Percentiles rank a stretch among this genome's conserved stretches.
Evolutionary conservation across 2,888 invertebrate species (phyloP).

Genomic region (Marronus borbonicus): DNA sequence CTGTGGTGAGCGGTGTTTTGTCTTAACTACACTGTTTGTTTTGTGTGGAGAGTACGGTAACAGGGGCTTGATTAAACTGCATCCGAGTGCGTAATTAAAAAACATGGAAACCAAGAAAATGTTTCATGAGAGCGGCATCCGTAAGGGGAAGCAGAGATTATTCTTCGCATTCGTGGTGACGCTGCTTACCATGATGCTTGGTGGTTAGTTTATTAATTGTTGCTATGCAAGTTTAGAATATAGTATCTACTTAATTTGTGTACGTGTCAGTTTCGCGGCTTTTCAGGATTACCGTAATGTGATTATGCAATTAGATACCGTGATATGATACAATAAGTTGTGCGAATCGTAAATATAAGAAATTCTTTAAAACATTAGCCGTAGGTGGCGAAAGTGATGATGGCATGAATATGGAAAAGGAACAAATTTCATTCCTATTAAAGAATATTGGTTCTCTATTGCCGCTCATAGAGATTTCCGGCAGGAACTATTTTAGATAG

Average conservation of each 20-base stretch:
- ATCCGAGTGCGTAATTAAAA: slow-evolving; percentile 25
- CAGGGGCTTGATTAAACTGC: slow-evolving; percentile 10
- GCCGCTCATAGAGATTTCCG: too few species aligned
- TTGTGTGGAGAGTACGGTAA: slow-evolving; percentile 2
- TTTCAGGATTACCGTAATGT: not conserved
- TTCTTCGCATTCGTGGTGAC: slow-evolving; percentile 19
- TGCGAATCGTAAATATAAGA: too few species aligned
- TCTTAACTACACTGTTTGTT: slow-evolving; percentile 12
- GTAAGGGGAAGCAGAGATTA: slow-evolving; percentile 32
- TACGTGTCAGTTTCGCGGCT: not conserved
- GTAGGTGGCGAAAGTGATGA: too few species aligned
- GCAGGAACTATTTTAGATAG: too few species aligned
- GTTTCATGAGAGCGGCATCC: slow-evolving; percentile 6
- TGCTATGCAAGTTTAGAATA: not conserved
- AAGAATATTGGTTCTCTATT: too few species aligned
- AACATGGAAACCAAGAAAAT: slow-evolving; percentile 20
- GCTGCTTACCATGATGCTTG: slow-evolving; percentile 28
- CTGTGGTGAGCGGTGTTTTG: slow-evolving; percentile 33
- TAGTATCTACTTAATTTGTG: not conserved
- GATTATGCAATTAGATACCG: too few species aligned
- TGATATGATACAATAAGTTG: too few species aligned
- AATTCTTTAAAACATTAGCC: too few species aligned
- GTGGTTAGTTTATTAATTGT: slow-evolving; percentile 36
- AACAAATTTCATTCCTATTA: too few species aligned
- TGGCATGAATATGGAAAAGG: too few species aligned